Evolutionary conservation across 2,797 vertebrate species (phyloP).

Genomic region (Pogonophryne albipinna): DNA sequence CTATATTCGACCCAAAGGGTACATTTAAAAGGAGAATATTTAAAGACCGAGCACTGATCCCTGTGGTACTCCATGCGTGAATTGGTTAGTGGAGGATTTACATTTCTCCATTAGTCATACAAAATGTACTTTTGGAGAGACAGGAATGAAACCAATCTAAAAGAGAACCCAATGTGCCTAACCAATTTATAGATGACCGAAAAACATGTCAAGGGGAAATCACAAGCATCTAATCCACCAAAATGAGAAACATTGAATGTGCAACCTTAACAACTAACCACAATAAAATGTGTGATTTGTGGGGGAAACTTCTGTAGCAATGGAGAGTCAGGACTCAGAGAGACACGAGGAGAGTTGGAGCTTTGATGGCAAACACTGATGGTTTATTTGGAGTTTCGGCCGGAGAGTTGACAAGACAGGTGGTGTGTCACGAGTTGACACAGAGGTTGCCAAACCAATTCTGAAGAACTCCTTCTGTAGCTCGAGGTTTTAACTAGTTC

Average conservation of each 20-base stretch:
- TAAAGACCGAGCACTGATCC: not conserved
- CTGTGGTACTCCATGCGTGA: not conserved
- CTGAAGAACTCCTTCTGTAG: too few relatives aligned
- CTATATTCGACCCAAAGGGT: not conserved
- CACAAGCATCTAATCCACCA: not conserved
- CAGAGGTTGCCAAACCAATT: too few relatives aligned
- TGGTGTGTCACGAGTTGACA: too few relatives aligned
- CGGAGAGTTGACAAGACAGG: too few relatives aligned
- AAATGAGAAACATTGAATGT: not conserved
- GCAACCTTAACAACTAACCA: not conserved
- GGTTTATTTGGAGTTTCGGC: too few relatives aligned
- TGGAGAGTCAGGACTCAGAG: too few relatives aligned
- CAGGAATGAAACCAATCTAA: not conserved
- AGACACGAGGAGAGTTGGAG: too few relatives aligned
- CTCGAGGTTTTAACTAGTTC: too few relatives aligned
- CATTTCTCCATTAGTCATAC: not conserved
- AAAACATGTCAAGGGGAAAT: not conserved
- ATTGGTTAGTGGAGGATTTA: not conserved
- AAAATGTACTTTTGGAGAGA: not conserved
- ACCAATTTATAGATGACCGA: not conserved
- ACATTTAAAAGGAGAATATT: not conserved
- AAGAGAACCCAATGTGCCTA: not conserved
- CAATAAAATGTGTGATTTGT: not conserved
- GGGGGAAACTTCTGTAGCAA: too few relatives aligned
- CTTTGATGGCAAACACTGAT: too few relatives aligned